Conservation (phyloP, 2,888 invertebrate species). For the Punctoribates punctum region DNA sequence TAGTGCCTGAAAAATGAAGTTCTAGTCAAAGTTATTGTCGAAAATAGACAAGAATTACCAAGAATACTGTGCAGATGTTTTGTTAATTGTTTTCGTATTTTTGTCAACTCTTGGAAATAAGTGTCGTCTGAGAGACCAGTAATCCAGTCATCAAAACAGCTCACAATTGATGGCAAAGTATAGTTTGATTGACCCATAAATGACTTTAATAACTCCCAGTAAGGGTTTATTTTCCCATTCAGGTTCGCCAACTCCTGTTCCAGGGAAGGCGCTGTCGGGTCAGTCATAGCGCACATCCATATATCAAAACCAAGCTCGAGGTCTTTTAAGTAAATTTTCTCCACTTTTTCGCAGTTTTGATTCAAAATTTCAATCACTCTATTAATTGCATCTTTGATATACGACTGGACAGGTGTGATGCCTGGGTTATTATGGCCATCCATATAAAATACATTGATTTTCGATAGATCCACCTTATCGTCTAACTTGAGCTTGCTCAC, state of each 20-base stretch:
- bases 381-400: constrained; percentile 37
- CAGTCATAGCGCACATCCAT: constrained; percentile 18
- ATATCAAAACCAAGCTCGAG: not conserved
- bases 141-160: not conserved
- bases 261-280: not conserved
- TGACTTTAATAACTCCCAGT: not conserved
- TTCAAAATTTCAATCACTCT: constrained; percentile 41
- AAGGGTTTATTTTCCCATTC: not conserved
- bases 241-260: constrained; percentile 3
- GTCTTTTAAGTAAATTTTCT: not conserved
- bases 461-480: constrained; percentile 40
- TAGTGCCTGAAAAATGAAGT: not conserved
- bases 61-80: not conserved
- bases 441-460: constrained; percentile 47
- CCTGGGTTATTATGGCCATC: constrained; percentile 54
- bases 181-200: not conserved
- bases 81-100: not conserved
- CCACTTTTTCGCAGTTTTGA: no score
- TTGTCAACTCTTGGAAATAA: not conserved
- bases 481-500: constrained; percentile 41
- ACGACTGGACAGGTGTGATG: not conserved
- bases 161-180: not conserved
- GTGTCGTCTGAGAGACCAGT: not conserved
- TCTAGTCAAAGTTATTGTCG: not conserved
- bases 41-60: not conserved